These are phyloP conservation scores for Otolemur crassicaudatus DNA, from an alignment of 2,797 vertebrate species.

Conservation along the genomic window DNA sequence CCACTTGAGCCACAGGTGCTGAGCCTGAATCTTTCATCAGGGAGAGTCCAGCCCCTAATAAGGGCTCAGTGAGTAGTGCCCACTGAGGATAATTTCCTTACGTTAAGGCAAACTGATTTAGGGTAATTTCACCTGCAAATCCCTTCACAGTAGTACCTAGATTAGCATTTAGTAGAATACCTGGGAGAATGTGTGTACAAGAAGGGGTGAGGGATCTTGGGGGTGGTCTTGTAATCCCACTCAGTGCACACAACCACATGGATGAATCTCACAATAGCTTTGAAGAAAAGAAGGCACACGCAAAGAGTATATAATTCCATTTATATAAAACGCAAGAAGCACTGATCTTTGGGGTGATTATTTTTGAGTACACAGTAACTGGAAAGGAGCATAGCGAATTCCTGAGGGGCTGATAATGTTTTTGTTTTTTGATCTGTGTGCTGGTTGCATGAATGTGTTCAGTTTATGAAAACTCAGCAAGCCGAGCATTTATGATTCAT, in stretches of 20 bases:
- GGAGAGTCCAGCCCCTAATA: neutral
- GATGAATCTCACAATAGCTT: neutral
- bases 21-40: neutral
- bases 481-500: neutral
- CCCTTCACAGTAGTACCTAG: neutral
- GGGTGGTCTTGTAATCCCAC: neutral
- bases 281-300: neutral
- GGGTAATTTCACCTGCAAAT: neutral
- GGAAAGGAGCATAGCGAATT: neutral
- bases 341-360: neutral
- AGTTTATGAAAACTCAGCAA: conserved; percentile 12
- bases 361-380: neutral
- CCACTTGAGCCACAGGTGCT: too few relatives aligned
- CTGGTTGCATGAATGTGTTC: neutral
- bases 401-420: neutral
- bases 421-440: neutral
- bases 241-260: neutral
- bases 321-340: neutral
- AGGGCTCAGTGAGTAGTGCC: neutral
- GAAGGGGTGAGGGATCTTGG: neutral
- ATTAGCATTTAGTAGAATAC: neutral
- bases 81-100: neutral
- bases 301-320: neutral
- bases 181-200: neutral
- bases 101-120: neutral